Evolutionary conservation across 2,113 vertebrate species (phyloP).

Genomic region (Ammospiza caudacuta): DNA sequence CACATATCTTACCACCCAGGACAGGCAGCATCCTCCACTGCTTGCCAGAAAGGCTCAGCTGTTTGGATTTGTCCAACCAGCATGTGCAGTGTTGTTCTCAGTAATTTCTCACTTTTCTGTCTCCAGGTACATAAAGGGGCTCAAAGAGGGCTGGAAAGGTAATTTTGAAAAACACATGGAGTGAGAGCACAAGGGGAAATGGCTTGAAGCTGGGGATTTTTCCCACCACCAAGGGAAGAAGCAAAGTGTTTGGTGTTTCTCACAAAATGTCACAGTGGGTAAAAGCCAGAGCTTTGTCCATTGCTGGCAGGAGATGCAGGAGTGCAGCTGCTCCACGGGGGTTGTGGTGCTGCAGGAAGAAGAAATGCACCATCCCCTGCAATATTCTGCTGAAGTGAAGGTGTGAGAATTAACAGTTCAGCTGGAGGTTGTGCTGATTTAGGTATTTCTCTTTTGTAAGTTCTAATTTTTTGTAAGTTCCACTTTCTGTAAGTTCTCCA

Average conservation of each 20-base stretch:
- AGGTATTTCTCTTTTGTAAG: not conserved
- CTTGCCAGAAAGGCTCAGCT: too few species aligned
- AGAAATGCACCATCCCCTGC: not conserved
- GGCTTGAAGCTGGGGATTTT: not conserved
- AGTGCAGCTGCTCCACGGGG: not conserved
- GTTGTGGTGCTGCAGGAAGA: not conserved
- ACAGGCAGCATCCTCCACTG: too few species aligned
- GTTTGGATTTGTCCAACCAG: too few species aligned
- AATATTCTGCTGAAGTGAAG: not conserved
- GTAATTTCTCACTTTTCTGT: too few species aligned
- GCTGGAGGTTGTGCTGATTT: not conserved
- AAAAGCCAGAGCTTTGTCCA: not conserved
- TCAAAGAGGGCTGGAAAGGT: too few species aligned
- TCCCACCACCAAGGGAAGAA: not conserved
- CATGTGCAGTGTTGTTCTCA: too few species aligned
- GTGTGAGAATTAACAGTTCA: not conserved
- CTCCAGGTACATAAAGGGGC: too few species aligned
- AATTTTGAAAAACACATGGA: too few species aligned
- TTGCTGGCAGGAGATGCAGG: not conserved
- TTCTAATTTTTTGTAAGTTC: not conserved
- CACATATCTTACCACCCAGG: too few species aligned
- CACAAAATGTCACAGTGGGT: not conserved
- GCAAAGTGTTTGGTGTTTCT: not conserved
- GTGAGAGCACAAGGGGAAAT: too few species aligned
- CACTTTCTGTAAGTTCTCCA: not conserved